Base-by-base conservation (phyloP, 1,140 invertebrate species). In the Vanessa atalanta region DNA sequence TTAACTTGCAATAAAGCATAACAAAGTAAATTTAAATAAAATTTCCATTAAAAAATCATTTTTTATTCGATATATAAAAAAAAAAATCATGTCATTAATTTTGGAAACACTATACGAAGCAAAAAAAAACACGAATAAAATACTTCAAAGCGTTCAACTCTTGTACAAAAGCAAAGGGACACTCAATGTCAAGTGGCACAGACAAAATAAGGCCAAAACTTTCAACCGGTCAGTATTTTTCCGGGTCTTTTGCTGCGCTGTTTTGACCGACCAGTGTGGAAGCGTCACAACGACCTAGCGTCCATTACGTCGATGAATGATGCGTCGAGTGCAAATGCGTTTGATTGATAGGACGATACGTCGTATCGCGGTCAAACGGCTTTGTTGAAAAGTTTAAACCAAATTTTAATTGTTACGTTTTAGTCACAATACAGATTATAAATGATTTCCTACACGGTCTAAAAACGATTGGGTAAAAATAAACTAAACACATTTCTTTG, bases 261-360 rank as follows among this genome's bases (percentile, higher is more conserved):
- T 55, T 55, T 57, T 57, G 66, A 68, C 31, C 66, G 47, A 16
- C 12, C 64, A 26, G 53, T 47, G 51, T 15, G 66, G 66, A 51
- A 50, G n/a, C 65, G 66, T 66, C 47, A 79, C 75, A 75, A 82
- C 79, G 70, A 66, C 65, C 47, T 43, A 48, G 69, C 57, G 15
- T 71, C 73, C 37, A 78, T 80, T 78, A 82, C 75, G 53, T 73
- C 70, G 63, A 72, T 80, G 77, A 82, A 77, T 76, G 71, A 78
- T 69, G 65, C 68, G 72, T 75, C 61, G 15, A 20, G 37, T 60
- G 61, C 73, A 78, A 75, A 66, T 68, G 48, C 66, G 55, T 23
- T 69, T 78, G 72, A 80, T 76, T 76, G 79, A 80, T 73, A 70
- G 70, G 67, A 48, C 50, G 72, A 73, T 67, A 47, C 51, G 0